Conservation (phyloP, 2,797 vertebrate species). For the Nyctibius grandis region DNA sequence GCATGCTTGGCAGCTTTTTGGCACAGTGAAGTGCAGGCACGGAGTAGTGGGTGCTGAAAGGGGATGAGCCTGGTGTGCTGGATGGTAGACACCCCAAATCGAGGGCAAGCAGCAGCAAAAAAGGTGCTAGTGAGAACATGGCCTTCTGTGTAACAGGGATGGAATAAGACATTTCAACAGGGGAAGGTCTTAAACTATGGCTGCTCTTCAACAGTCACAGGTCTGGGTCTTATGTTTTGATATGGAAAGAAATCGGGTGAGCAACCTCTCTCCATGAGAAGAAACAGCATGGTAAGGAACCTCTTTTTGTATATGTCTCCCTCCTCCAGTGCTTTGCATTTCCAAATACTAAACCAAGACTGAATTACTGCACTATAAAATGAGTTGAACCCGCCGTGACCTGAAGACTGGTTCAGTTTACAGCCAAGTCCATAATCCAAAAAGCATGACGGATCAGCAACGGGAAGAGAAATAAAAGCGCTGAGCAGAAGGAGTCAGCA, state of each 20-base stretch:
- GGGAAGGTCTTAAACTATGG: neutral
- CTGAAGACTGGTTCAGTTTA: constrained; percentile 50
- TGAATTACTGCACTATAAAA: constrained; percentile 49
- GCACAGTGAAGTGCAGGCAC: neutral
- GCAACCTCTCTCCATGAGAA: neutral
- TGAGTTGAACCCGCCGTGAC: neutral
- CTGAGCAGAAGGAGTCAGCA: constrained; percentile 40
- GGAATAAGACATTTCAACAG: neutral
- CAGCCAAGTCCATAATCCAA: constrained; percentile 50
- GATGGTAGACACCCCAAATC: neutral
- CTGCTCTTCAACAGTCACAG: neutral
- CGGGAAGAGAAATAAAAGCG: neutral
- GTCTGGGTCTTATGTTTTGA: neutral
- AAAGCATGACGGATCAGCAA: constrained; percentile 27
- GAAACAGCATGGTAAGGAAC: neutral
- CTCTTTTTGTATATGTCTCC: neutral
- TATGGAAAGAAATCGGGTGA: neutral
- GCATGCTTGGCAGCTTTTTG: neutral
- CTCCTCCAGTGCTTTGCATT: neutral
- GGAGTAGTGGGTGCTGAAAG: neutral
- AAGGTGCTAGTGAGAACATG: neutral
- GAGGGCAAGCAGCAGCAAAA: neutral
- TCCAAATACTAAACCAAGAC: constrained; percentile 1
- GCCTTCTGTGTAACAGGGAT: neutral
- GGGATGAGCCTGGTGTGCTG: neutral